Conservation (phyloP, 2,797 vertebrate species). For the Acipenser oxyrinchus region DNA sequence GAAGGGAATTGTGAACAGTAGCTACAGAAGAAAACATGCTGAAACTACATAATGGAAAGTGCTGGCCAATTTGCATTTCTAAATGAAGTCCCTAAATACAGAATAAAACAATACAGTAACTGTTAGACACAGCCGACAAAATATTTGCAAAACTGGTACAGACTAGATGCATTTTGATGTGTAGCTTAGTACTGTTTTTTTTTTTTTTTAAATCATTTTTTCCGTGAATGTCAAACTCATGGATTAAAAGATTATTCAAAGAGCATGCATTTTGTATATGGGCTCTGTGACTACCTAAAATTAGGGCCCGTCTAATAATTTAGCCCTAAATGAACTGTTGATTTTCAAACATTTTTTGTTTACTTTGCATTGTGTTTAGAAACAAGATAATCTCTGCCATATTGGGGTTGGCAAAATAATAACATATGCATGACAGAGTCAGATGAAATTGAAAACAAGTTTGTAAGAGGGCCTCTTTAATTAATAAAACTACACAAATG, state of each 20-base stretch:
- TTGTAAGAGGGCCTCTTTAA: no score
- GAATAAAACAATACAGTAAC: background rate
- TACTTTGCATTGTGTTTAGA: no score
- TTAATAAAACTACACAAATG: no score
- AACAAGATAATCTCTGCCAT: no score
- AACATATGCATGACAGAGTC: no score
- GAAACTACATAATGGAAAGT: conserved; percentile 26
- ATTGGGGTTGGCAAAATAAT: no score
- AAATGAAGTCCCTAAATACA: conserved; percentile 24
- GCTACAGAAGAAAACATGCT: conserved; percentile 10
- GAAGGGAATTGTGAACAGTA: conserved; percentile 20
- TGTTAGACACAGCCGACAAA: background rate
- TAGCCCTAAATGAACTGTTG: no score
- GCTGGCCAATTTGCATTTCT: conserved; percentile 49
- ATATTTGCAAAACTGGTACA: conserved; percentile 5
- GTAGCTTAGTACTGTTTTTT: background rate
- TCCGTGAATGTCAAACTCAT: conserved; percentile 6
- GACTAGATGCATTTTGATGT: background rate
- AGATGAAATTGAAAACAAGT: no score
- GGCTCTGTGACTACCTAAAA: no score
- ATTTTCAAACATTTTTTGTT: no score
- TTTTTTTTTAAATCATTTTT: no score
- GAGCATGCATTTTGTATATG: background rate
- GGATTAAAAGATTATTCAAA: background rate
- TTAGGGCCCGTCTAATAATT: no score